phyloP scores from a whole-genome alignment of 1,140 invertebrate species.

The Mercenaria mercenaria region DNA sequence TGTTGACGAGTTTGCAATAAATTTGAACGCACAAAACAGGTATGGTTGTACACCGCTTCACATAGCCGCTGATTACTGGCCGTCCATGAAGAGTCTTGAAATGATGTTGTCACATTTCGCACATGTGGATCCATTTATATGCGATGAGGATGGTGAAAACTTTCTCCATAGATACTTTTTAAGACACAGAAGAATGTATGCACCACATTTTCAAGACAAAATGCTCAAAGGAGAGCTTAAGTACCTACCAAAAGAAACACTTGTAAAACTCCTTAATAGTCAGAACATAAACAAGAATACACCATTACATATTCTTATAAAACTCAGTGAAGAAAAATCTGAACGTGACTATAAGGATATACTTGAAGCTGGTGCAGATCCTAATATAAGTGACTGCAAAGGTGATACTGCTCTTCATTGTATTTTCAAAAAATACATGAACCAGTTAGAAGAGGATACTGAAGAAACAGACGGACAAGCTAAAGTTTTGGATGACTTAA shows the following conservation, averaged over 20 bases:
- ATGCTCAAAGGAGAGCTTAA: neutral
- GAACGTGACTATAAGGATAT: neutral
- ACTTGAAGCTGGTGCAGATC: constrained; percentile 10
- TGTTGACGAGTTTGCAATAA: neutral
- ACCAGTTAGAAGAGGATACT: neutral
- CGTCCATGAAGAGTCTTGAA: constrained; percentile 22
- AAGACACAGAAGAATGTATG: neutral
- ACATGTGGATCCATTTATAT: constrained; percentile 6
- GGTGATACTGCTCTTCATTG: constrained; percentile 14
- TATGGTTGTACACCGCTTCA: constrained; percentile 17
- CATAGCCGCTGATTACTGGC: constrained; percentile 31
- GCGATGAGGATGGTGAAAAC: constrained; percentile 13
- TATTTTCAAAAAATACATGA: constrained; percentile 18
- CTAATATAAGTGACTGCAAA: neutral
- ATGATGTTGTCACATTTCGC: neutral
- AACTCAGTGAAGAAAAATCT: neutral
- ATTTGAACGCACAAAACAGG: neutral
- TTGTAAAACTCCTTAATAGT: neutral
- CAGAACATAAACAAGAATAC: constrained; percentile 10
- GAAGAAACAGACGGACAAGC: neutral
- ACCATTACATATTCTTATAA: constrained; percentile 16
- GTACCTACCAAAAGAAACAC: neutral
- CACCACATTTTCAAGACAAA: neutral
- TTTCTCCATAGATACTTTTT: constrained; percentile 3
- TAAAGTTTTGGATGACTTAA: neutral